These are phyloP conservation scores for Echeneis naucrates DNA, from an alignment of 2,797 vertebrate species.

Conservation along the genomic window DNA sequence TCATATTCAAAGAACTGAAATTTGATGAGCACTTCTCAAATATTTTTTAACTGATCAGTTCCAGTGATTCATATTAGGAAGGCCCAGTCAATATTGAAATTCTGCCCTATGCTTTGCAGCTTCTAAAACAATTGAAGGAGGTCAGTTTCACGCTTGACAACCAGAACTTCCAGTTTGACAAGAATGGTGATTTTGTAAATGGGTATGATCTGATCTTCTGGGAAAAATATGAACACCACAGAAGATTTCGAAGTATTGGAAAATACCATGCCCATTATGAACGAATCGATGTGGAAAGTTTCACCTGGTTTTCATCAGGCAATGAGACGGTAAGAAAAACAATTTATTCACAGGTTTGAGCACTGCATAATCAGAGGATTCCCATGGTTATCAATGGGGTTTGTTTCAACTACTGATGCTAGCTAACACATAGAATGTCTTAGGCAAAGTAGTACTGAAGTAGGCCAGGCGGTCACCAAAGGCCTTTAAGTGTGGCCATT, in stretches of 20 bases:
- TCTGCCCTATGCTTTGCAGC: slow-evolving; percentile 54
- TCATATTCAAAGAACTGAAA: background rate
- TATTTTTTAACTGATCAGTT: no score
- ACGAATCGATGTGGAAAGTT: background rate
- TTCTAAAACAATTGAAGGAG: slow-evolving; percentile 72
- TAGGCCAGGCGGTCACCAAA: background rate
- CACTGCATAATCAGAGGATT: no score
- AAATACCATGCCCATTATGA: slow-evolving; percentile 40
- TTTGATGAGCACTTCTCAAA: no score
- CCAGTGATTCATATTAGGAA: background rate
- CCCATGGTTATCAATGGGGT: no score
- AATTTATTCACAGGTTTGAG: background rate
- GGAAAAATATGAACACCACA: slow-evolving; percentile 36
- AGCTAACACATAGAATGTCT: no score
- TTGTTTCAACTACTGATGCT: no score
- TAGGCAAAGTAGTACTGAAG: no score
- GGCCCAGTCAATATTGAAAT: background rate
- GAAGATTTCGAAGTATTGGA: slow-evolving; percentile 62
- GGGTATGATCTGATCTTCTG: slow-evolving; percentile 78
- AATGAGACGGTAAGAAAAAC: slow-evolving; percentile 48
- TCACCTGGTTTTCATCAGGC: slow-evolving; percentile 44
- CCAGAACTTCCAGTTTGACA: slow-evolving; percentile 63
- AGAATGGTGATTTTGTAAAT: slow-evolving; percentile 65
- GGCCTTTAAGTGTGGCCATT: background rate
- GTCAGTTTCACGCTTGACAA: slow-evolving; percentile 50